phyloP scores from a whole-genome alignment of 2,888 invertebrate species.

The Apodemia zela region DNA sequence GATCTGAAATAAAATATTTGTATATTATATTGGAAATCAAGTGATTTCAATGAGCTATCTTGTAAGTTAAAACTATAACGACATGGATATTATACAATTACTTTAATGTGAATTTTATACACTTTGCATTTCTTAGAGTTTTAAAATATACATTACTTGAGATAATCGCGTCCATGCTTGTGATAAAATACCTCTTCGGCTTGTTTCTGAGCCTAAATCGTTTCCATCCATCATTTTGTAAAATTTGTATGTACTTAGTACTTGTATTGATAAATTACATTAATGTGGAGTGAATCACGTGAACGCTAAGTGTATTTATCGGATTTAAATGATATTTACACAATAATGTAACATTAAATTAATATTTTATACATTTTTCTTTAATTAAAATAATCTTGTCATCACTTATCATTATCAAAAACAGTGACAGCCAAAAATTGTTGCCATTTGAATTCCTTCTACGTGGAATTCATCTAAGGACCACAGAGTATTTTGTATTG shows the following conservation, averaged over 20 bases:
- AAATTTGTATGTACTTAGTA: constrained; percentile 1
- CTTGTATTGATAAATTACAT: constrained; percentile 15
- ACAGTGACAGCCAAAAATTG: neutral
- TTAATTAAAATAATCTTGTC: constrained; percentile 10
- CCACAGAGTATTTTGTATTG: too few species aligned
- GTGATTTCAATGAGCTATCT: too few species aligned
- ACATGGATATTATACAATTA: too few species aligned
- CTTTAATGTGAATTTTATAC: too few species aligned
- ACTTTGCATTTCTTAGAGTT: neutral
- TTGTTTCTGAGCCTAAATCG: constrained; percentile 81
- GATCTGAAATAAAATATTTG: constrained; percentile 41
- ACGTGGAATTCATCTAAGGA: neutral
- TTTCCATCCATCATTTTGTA: constrained; percentile 84
- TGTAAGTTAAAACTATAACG: too few species aligned
- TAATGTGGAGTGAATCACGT: neutral
- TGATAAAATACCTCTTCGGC: constrained; percentile 82
- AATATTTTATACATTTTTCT: constrained; percentile 11
- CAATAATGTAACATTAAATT: neutral
- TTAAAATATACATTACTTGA: constrained; percentile 70
- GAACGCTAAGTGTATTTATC: neutral
- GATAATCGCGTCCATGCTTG: constrained; percentile 85
- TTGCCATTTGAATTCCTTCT: neutral
- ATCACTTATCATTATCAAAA: constrained; percentile 14
- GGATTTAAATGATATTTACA: neutral
- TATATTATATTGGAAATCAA: neutral